These are phyloP conservation scores for Montipora capricornis DNA, from an alignment of 64 coral and sea anemone species.

Conservation along the genomic window DNA sequence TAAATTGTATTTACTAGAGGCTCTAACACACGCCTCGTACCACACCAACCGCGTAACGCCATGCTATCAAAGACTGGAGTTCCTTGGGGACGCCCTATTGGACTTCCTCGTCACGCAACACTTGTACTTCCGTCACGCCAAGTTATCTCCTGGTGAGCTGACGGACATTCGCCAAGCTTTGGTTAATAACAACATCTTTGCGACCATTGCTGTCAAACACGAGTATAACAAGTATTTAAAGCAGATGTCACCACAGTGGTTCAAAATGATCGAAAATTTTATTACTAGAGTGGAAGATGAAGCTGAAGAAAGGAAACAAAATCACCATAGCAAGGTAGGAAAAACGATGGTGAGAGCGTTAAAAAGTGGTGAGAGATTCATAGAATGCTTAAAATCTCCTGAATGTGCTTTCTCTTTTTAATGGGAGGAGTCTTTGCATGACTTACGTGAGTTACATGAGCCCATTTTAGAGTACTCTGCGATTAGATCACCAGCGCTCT, in stretches of 20 bases:
- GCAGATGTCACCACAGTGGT: constrained; percentile 85
- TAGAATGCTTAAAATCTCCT: too few species aligned
- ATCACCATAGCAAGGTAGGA: constrained; percentile 10
- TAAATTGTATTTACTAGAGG: constrained; percentile 80
- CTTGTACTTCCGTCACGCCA: constrained; percentile 69
- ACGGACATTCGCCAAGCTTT: constrained; percentile 93
- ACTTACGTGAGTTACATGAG: too few species aligned
- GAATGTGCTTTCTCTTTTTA: too few species aligned
- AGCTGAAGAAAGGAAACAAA: constrained; percentile 39
- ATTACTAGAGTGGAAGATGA: constrained; percentile 70
- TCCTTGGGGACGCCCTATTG: constrained; percentile 90
- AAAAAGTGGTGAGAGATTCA: too few species aligned
- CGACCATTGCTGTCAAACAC: constrained; percentile 84
- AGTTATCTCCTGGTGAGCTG: constrained; percentile 80
- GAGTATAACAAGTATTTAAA: constrained; percentile 83
- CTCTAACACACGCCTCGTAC: constrained; percentile 88
- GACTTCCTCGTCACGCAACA: constrained; percentile 95
- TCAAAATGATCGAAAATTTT: constrained; percentile 82
- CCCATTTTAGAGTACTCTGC: too few species aligned
- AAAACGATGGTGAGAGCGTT: background rate
- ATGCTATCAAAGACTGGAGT: constrained; percentile 87
- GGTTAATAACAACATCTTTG: constrained; percentile 98
- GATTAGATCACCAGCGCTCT: too few species aligned
- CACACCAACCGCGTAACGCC: constrained; percentile 49
- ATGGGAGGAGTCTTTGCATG: too few species aligned